Evolutionary conservation across 2,113 vertebrate species (phyloP).

Genomic region (Heterotilapia buettikoferi): DNA sequence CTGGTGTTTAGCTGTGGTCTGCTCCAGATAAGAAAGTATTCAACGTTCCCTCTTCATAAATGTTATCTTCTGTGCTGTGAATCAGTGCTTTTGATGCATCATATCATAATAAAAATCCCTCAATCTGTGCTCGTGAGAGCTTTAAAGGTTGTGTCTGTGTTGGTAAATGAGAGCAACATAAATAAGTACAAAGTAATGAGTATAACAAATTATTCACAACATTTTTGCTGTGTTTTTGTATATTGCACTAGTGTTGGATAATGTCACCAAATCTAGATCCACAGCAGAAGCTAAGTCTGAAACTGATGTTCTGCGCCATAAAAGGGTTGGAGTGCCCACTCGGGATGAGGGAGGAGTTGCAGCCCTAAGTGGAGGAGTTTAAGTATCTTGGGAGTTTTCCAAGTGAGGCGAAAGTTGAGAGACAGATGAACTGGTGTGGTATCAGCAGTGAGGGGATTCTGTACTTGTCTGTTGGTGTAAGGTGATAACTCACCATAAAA

Average conservation of each 20-base stretch:
- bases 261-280: not conserved
- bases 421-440: not conserved
- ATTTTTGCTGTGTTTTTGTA: not conserved
- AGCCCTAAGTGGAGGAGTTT: not conserved
- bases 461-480: not conserved
- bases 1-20: not conserved
- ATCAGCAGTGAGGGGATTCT: not conserved
- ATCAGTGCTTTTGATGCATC: not conserved
- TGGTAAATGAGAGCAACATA: not conserved
- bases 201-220: not conserved
- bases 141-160: not conserved
- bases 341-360: not conserved
- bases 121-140: not conserved
- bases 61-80: not conserved
- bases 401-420: not conserved
- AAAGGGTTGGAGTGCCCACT: not conserved
- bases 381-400: not conserved
- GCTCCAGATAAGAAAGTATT: not conserved
- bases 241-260: not conserved
- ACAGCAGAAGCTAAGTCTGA: not conserved
- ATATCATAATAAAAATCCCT: not conserved
- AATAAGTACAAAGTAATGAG: not conserved
- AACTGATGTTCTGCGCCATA: not conserved
- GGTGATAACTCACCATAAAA: not conserved
- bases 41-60: not conserved